phyloP scores from a whole-genome alignment of 92 coral and sea anemone genomes.

The Bergia puertoricense region DNA sequence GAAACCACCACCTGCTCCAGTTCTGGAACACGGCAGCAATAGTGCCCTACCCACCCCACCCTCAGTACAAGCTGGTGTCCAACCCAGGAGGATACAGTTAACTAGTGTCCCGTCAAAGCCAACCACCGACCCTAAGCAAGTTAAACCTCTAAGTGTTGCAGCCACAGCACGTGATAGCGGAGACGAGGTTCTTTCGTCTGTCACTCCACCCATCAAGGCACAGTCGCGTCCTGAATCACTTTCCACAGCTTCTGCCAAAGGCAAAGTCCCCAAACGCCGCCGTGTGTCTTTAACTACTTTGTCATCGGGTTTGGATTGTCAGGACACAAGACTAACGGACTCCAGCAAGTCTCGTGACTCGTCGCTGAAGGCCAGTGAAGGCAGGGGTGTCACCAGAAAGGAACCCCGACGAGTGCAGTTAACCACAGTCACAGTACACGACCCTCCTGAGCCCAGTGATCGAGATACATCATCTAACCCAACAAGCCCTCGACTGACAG shows the following conservation, averaged over 20 bases:
- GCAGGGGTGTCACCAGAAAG: neutral
- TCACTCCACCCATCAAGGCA: neutral
- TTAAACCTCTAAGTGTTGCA: neutral
- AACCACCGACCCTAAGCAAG: slow-evolving; percentile 6
- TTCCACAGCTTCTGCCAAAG: neutral
- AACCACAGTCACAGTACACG: neutral
- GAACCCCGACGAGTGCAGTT: slow-evolving; percentile 39
- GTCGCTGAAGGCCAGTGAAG: neutral
- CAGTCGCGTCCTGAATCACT: neutral
- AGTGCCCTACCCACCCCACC: neutral
- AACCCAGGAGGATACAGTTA: slow-evolving; percentile 7
- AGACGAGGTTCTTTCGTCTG: neutral
- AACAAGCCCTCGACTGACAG: neutral
- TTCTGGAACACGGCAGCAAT: neutral
- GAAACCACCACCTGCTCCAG: neutral
- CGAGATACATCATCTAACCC: neutral
- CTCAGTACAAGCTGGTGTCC: neutral
- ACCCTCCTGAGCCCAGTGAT: neutral
- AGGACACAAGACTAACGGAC: neutral
- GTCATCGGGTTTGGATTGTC: neutral
- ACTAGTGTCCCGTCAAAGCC: neutral
- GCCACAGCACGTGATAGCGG: neutral
- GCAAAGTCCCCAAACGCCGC: neutral
- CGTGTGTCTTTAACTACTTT: slow-evolving; percentile 22
- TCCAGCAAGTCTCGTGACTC: neutral